Percentiles rank a stretch among this genome's conserved stretches.
These are phyloP conservation scores for Tetrax tetrax DNA, from an alignment of 2,113 vertebrate genomes.

Conservation along the genomic window DNA sequence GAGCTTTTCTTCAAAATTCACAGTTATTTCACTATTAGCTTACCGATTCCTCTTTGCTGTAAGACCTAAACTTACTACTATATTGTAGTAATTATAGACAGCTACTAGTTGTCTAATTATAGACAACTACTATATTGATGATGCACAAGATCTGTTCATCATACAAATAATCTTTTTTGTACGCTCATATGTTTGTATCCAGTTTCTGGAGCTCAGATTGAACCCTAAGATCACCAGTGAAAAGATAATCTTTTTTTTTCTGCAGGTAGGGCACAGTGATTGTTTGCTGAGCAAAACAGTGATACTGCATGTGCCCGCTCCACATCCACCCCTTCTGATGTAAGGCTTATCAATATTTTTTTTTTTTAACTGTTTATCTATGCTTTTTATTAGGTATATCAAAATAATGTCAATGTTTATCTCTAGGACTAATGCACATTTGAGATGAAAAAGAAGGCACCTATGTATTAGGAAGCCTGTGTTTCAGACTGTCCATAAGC, in stretches of 20 bases:
- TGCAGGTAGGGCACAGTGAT: background rate
- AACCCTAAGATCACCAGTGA: background rate
- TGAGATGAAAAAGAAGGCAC: background rate
- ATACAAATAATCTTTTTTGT: background rate
- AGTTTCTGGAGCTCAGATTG: background rate
- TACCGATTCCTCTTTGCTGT: background rate
- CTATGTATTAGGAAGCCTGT: background rate
- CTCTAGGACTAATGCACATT: background rate
- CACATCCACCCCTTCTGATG: background rate
- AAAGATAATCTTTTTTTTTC: background rate
- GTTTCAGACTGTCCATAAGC: background rate
- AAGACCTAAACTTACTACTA: no score
- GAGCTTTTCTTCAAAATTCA: background rate
- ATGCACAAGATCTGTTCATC: background rate
- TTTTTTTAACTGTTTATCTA: background rate
- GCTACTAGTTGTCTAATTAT: no score
- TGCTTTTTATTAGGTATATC: background rate
- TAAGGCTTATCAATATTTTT: background rate
- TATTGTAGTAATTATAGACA: no score
- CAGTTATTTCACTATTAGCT: background rate
- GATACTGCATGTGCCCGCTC: background rate
- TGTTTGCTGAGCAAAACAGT: background rate
- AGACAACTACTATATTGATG: background rate
- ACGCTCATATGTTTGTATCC: background rate
- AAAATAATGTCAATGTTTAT: background rate